A percentile compares a stretch with the other conserved stretches of the same genome.
These are phyloP conservation scores for Carterocephalus palaemon DNA, from an alignment of 2,888 invertebrate genomes.

Conservation along the genomic window DNA sequence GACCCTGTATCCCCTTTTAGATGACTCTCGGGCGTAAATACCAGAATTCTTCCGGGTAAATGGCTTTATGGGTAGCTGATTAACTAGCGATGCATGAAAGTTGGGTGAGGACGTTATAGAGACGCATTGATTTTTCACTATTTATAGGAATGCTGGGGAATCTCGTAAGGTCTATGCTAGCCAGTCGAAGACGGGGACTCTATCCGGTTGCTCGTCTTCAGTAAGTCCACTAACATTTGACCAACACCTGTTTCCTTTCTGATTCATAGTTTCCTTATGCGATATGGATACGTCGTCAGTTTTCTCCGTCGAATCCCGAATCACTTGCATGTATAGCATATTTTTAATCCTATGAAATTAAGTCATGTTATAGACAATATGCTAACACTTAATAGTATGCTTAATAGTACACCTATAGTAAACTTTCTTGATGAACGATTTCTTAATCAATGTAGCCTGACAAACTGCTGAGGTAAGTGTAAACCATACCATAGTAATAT, in stretches of 20 bases:
- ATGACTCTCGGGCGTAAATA: slow-evolving; percentile 77
- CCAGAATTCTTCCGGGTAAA: slow-evolving; percentile 75
- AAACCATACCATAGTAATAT: no score
- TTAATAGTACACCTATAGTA: no score
- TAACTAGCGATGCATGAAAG: slow-evolving; percentile 65
- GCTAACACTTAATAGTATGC: no score
- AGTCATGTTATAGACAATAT: no score
- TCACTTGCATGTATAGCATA: no score
- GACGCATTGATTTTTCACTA: slow-evolving; percentile 72
- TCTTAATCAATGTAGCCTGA: no score
- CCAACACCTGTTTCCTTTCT: slow-evolving; percentile 15
- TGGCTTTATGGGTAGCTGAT: slow-evolving; percentile 52
- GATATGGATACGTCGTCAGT: not conserved
- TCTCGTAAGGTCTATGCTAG: slow-evolving; percentile 72
- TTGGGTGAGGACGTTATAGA: slow-evolving; percentile 53
- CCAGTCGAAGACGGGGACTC: slow-evolving; percentile 82
- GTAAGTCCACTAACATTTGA: slow-evolving; percentile 64
- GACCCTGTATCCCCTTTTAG: slow-evolving; percentile 41
- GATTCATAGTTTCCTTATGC: slow-evolving; percentile 16
- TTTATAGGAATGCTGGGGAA: slow-evolving; percentile 78
- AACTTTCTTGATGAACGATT: no score
- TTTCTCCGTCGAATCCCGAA: no score
- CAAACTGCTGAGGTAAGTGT: no score
- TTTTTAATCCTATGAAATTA: no score
- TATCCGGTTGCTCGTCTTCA: slow-evolving; percentile 84